These are phyloP conservation scores for Salvator merianae DNA, from an alignment of 2,113 vertebrate species.

Conservation along the genomic window DNA sequence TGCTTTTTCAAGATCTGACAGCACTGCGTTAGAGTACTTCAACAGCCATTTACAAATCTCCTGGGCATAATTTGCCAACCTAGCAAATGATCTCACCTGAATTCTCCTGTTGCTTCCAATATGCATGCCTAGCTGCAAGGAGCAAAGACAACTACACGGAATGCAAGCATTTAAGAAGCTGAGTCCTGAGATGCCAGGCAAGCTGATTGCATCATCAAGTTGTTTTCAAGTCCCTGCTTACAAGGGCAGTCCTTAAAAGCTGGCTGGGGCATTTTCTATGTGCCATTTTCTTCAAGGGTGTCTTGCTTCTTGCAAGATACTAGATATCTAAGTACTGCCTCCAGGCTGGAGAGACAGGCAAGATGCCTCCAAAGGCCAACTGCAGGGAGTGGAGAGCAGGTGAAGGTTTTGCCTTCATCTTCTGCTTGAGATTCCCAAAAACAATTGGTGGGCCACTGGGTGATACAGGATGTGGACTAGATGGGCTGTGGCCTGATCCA, in stretches of 20 bases:
- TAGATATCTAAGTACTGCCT: background rate
- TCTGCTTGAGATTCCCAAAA: too few relatives aligned
- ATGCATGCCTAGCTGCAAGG: too few relatives aligned
- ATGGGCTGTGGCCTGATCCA: too few relatives aligned
- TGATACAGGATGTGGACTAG: too few relatives aligned
- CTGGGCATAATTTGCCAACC: background rate
- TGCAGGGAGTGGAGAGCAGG: too few relatives aligned
- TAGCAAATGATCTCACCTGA: background rate
- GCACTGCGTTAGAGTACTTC: background rate
- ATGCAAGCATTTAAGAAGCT: background rate
- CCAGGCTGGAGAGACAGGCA: too few relatives aligned
- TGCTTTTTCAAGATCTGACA: background rate
- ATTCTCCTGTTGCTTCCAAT: background rate
- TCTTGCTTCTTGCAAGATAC: background rate
- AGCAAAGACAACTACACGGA: background rate
- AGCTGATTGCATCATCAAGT: background rate
- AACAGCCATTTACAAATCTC: background rate
- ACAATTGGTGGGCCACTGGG: too few relatives aligned
- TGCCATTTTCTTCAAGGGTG: background rate
- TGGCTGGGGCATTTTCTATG: background rate
- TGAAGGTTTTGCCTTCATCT: too few relatives aligned
- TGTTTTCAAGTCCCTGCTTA: background rate
- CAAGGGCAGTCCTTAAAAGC: background rate
- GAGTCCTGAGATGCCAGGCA: background rate
- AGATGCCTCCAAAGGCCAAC: too few relatives aligned